Evolutionary conservation across 2,113 vertebrate genomes (phyloP), one percentile per base, ranked within the genome.

Genomic region (Peromyscus leucopus): DNA sequence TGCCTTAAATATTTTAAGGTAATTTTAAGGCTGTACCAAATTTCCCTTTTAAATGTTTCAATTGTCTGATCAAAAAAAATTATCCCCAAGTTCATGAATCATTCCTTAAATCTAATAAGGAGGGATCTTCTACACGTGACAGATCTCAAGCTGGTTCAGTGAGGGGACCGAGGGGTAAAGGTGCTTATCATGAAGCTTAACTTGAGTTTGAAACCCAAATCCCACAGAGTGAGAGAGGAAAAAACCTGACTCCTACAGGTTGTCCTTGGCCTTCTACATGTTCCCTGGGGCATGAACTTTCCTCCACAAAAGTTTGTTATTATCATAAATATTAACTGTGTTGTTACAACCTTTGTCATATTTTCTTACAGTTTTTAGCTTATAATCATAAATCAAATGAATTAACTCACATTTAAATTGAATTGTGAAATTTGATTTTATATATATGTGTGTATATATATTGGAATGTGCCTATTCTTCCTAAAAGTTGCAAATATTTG

Each of bases 401-500:
- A 83, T 63, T 95, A 76, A 61, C 75, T 86, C 19, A 69, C 76
- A 39, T 85, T 91, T 80, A 90, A 97, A 51, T 36, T 36, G 36
- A 74, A 96, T 59, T 88, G 36, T 93, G 46, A 90, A 88, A 79
- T 78, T 88, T 42, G 79, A 59, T 72, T n/a, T 76, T 86, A 33
- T 82, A n/a, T 82, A 48, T 48, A 7, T 48, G 6, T 48, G 46
- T 48, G 46, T 26, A 31, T 19, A 48, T 5, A 31, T 89, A 80
- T 2, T 84, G 55, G 80, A 94, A 90, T 67, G 10, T 61, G 21
- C 13, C 17, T n/a, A 80, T 92, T 95, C 61, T 57, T 95, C 26
- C 89, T 48, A 91, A 96, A 90, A 26, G 92, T 88, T 92, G 22
- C 39, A 96, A 83, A 48, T 90, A 94, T 95, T 95, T n/a, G 57